Conservation (phyloP, 2,888 invertebrate species). For the Stenurella melanura region DNA sequence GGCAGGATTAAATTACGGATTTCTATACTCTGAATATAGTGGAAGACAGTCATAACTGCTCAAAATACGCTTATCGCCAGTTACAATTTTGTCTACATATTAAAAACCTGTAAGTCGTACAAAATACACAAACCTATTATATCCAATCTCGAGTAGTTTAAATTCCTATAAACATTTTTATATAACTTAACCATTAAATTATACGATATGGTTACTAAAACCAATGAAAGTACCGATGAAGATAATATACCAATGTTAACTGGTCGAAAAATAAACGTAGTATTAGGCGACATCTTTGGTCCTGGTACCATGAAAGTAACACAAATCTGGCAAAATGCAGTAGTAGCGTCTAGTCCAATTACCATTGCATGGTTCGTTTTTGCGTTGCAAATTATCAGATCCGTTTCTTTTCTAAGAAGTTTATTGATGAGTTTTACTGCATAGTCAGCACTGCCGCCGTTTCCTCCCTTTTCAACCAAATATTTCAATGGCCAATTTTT, state of each 20-base stretch:
- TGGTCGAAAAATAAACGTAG: background rate
- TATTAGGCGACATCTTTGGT: background rate
- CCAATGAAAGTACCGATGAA: background rate
- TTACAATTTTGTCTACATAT: too few relatives aligned
- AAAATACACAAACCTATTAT: background rate
- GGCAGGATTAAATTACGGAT: too few relatives aligned
- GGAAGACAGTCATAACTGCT: too few relatives aligned
- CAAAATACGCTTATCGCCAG: too few relatives aligned
- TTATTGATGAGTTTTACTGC: background rate
- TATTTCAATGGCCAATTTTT: background rate
- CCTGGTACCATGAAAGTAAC: background rate
- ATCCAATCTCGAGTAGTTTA: background rate
- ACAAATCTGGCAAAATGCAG: background rate
- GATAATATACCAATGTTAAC: background rate
- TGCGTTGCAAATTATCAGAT: background rate
- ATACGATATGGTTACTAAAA: background rate
- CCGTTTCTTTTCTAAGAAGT: background rate
- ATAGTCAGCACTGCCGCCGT: background rate
- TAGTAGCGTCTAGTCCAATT: background rate
- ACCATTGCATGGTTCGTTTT: background rate
- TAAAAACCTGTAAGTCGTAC: too few relatives aligned
- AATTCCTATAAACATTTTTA: background rate
- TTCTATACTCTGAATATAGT: too few relatives aligned
- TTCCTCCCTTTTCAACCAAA: background rate
- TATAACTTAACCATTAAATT: background rate